Base-by-base conservation (phyloP, 92 coral and sea anemone species). In the Palythoa grandiflora region DNA sequence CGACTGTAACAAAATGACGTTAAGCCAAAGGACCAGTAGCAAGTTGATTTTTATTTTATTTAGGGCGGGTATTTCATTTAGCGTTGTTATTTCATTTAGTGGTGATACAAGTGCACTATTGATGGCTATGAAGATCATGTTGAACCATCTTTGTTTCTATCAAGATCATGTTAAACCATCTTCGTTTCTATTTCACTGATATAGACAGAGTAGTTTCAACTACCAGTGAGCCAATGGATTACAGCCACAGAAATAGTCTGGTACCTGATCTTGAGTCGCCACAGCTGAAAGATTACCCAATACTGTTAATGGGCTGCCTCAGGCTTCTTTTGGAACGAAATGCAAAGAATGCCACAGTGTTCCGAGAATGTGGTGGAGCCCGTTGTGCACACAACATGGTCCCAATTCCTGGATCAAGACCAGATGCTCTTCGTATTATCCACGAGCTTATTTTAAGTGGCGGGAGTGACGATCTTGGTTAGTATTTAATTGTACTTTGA, bases 291-390 rank as follows among this genome's bases (percentile, higher is more conserved):
- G 99, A 96, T 78, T 96, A 93, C 80, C 96, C 98, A 4, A 90
- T 96, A 72, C 86, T 96, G 83, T 78, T 96, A 52, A 94, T 96
- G 99, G 98, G 98, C 13, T 96, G 99, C 21, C 94, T 96, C 60
- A 92, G 99, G 71, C 85, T 96, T 50, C 90, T 96, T 9, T 84
- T 96, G 91, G 98, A 92, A 79, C 90, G 87, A 16, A 93, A 93
- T 84, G 39, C 96, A 28, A 88, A 88, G 85, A 96, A 96, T 89
- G 98, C 99, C 61, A 86, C 89, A 39, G 91, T 93, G 91, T 96
- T 96, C 89, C 90, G 99, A 37, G 94, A 93, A 47, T 96, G 98
- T 86, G 96, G 94, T 2, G 99, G 99, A 2, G 95, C 99, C 19
- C 90, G 91, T 12, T 96, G 99, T 84, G 89, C 90, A 3, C 99